Evolutionary conservation across 1,140 invertebrate genomes (phyloP), one percentile per base, ranked within the genome.

Genomic region (Glomeris maerens): DNA sequence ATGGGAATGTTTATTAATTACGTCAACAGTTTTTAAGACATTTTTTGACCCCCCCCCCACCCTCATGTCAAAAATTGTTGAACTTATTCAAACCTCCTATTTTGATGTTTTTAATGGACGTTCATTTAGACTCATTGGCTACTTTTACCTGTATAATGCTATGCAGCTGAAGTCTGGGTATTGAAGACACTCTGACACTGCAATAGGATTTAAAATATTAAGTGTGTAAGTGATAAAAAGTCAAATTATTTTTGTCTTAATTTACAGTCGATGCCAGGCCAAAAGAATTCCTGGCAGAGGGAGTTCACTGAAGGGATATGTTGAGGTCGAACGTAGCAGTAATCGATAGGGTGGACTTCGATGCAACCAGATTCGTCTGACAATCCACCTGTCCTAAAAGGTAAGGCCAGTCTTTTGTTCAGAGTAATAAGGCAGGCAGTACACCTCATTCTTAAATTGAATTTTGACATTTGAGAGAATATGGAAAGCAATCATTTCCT

Each of bases 151-250:
- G 63, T 90, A 92, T 1, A 87, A 60, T 13, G 81, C 87, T 17
- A 94, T 84, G 62, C 87, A 88, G 58, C 81, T 91, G 62, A 86
- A 91, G 61, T 94, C 89, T 1, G 90, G 89, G 68, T 92, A 92
- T 60, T 86, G 81, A 10, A 93, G 69, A 57, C 82, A 80, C 61
- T 93, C 88, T 0, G 84, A 83, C 55, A 93, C 84, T 90, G 66
- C 46, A 73, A 74, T 62, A 51, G 60, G 55, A 39, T 45, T 52
- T 23, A 31, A 31, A 41, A 27, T 23, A 10, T 45, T 39, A 45
- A 25, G 45, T 42, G 51, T n/a, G n/a, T n/a, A n/a, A n/a, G 36
- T 22, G 41, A 22, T 31, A 28, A 46, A 47, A 17, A 22, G 27
- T 29, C 20, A 2, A 41, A 57, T 38, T 21, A 17, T 4, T 48